Evolutionary conservation across 2,113 vertebrate genomes (phyloP).

Genomic region (Protomyctophum bolini): DNA sequence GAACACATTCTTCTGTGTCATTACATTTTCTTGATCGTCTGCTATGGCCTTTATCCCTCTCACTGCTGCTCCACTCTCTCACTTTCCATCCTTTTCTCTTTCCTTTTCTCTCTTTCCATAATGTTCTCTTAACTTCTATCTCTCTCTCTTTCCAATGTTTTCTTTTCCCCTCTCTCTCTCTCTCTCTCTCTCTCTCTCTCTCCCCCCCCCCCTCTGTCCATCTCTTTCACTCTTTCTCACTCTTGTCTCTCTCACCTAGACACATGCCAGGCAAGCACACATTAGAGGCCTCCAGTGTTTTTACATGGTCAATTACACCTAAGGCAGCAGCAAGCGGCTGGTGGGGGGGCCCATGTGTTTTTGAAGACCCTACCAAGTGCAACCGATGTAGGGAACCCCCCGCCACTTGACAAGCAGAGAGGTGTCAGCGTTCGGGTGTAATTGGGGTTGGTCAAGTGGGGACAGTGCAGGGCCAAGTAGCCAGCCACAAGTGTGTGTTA

Average conservation of each 20-base stretch:
- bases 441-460: conserved; percentile 41
- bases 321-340: conserved; percentile 39
- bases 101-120: neutral
- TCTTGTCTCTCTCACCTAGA: conserved; percentile 23
- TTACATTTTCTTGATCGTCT: too few species aligned
- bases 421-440: conserved; percentile 41
- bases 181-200: neutral
- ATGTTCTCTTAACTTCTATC: neutral
- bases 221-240: neutral
- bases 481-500: neutral
- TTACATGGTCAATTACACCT: conserved; percentile 58
- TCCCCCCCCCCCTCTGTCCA: too few species aligned
- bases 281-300: conserved; percentile 43
- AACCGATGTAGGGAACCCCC: conserved; percentile 13
- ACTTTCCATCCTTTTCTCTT: conserved; percentile 26
- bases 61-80: neutral
- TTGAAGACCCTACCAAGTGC: conserved; percentile 33
- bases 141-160: too few species aligned
- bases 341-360: neutral
- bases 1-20: too few species aligned
- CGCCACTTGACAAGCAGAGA: conserved; percentile 29
- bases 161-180: conserved; percentile 18
- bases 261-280: conserved; percentile 30
- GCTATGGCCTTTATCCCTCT: too few species aligned
- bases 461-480: conserved; percentile 41